phyloP scores from a whole-genome alignment of 2,797 vertebrate genomes.

The Austrolebias charrua region DNA sequence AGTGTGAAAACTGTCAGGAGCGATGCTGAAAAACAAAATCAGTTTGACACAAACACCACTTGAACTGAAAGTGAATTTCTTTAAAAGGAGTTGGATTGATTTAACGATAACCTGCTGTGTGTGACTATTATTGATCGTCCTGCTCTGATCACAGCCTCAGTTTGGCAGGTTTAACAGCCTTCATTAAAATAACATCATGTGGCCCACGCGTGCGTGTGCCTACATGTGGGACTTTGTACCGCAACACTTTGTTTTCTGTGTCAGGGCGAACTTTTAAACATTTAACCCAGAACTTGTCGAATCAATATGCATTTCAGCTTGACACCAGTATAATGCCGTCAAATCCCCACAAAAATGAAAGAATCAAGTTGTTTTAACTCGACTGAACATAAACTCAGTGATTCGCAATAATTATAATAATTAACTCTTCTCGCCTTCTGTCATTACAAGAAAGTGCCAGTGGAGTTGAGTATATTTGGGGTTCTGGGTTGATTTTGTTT shows the following conservation, averaged over 20 bases:
- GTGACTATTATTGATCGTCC: constrained; percentile 7
- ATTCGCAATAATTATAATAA: constrained; percentile 11
- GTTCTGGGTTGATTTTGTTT: constrained; percentile 52
- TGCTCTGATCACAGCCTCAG: not conserved
- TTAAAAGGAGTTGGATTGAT: constrained; percentile 14
- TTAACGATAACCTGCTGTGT: constrained; percentile 23
- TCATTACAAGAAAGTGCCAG: not conserved
- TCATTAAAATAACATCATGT: constrained; percentile 29
- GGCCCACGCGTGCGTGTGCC: constrained; percentile 12
- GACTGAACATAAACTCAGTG: not conserved
- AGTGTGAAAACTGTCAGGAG: too few relatives aligned
- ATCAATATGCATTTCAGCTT: constrained; percentile 2
- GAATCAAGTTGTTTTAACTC: too few relatives aligned
- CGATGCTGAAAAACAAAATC: constrained; percentile 11
- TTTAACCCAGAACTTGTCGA: constrained; percentile 48
- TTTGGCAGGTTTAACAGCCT: constrained; percentile 1
- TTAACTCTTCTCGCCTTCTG: constrained; percentile 3
- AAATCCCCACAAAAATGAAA: too few relatives aligned
- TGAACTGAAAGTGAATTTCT: constrained; percentile 54
- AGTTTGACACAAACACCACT: constrained; percentile 12
- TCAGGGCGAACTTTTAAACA: constrained; percentile 48
- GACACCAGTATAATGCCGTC: not conserved
- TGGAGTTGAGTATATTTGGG: constrained; percentile 23
- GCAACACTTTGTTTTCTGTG: constrained; percentile 45
- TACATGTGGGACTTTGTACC: constrained; percentile 31